Base-by-base conservation (phyloP, 2,888 invertebrate species). In the Cosmorhoe ocellata region DNA sequence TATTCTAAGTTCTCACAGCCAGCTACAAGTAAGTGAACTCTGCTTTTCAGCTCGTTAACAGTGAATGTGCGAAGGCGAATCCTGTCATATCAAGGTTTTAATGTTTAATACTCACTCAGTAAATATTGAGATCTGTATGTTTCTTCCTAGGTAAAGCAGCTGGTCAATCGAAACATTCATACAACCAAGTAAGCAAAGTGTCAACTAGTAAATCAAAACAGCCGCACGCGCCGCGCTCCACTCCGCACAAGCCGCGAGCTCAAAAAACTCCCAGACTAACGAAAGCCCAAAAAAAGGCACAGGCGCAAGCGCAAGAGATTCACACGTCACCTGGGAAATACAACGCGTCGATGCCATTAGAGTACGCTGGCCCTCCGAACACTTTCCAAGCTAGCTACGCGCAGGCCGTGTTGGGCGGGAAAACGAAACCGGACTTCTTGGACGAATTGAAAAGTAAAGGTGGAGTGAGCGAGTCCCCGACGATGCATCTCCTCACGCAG, bases 141-240 rank as follows among this genome's bases (percentile, higher is more conserved):
- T 59, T 57, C 55, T 51, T 56, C 22, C 13, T 79, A 90, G 90
- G 85, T 82, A 91, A 90, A 84, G 67, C 81, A 55, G 83, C 84
- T 49, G 79, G 86, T 46, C 90, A 90, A 67, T 87, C 88, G 12
- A 90, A 90, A 68, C 90, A 90, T 66, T 89, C 90, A 43, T 91
- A 90, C 63, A 90, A 89, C 60, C 90, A 90, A 88, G 88, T 90
- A 58, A 91, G 90, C 79, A 90, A 90, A 83, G 86, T 89, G 42
- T 87, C 90, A 44, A 87, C 88, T 42, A 89, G 85, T 77, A 91
- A 90, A 84, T 80, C 90, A 56, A 85, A 71, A 66, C 85, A 85
- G 56, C 48, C 73, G 30, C 79, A 81, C 51, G 61, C 71, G 6
- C 72, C 79, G 26, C 77, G 84, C 44, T 59, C 74, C 11, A 59